Percentiles rank a stretch among this genome's conserved stretches.
Evolutionary conservation across 1,140 invertebrate genomes (phyloP).

Genomic region (Polypedilum pembai): DNA sequence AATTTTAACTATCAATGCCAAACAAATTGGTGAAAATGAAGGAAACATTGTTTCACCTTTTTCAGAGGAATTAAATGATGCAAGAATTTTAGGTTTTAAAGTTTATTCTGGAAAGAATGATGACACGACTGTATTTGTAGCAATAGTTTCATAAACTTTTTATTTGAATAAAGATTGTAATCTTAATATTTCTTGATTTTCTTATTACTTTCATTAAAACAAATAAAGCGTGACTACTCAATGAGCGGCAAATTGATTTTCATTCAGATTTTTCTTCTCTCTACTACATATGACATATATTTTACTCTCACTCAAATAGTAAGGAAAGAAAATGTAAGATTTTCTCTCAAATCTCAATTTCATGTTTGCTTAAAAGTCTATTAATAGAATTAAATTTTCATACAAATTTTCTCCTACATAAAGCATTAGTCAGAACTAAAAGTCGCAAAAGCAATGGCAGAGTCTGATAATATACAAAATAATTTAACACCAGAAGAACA

Average conservation of each 20-base stretch:
- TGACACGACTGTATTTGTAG: neutral
- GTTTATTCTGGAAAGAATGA: neutral
- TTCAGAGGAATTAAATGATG: neutral
- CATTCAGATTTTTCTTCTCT: no score
- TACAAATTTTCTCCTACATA: neutral
- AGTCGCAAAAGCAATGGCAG: neutral
- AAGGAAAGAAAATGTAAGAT: neutral
- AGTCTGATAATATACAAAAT: neutral
- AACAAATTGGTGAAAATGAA: neutral
- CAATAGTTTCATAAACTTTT: neutral
- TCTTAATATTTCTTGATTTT: neutral
- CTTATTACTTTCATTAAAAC: neutral
- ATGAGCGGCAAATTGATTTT: no score
- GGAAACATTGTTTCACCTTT: neutral
- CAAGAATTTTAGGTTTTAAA: neutral
- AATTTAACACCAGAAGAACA: conserved; percentile 9
- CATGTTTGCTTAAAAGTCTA: neutral
- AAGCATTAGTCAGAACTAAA: neutral
- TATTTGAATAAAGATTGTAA: neutral
- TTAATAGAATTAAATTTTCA: neutral
- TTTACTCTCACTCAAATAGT: neutral
- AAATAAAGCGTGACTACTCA: no score
- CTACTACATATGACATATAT: no score
- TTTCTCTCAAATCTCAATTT: neutral
- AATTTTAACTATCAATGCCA: neutral